Conservation (phyloP, 1,140 invertebrate species). For the Megathymus violae region DNA sequence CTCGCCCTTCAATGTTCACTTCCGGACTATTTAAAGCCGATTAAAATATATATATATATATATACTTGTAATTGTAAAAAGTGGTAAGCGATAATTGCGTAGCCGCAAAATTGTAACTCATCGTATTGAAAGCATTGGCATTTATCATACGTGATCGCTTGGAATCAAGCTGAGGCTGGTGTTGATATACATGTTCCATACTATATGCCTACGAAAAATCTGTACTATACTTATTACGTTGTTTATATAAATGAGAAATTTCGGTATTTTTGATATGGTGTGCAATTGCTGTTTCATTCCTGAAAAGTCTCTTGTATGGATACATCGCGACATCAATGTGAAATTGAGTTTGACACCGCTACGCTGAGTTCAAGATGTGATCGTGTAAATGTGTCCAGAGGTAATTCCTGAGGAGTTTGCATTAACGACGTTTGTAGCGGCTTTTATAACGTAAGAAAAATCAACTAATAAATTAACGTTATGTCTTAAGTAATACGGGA, state of each 20-base stretch:
- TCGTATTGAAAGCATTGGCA: slow-evolving; percentile 3
- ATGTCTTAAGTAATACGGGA: slow-evolving; percentile 29
- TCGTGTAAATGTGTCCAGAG: neutral
- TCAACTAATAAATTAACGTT: slow-evolving; percentile 7
- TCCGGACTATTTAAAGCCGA: slow-evolving; percentile 71
- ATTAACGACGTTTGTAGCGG: no score
- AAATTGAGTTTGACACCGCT: neutral
- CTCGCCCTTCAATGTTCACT: slow-evolving; percentile 57
- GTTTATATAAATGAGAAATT: no score
- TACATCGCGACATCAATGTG: slow-evolving; percentile 17
- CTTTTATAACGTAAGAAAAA: neutral
- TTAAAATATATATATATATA: slow-evolving; percentile 57
- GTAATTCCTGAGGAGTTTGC: no score
- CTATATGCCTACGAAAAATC: no score
- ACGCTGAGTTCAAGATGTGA: neutral
- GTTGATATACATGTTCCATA: no score
- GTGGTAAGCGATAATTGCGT: slow-evolving; percentile 20
- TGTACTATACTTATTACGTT: no score
- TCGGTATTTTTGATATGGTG: no score
- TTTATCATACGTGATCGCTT: neutral
- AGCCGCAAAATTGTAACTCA: slow-evolving; percentile 50
- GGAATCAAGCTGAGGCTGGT: neutral
- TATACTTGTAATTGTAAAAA: slow-evolving; percentile 6
- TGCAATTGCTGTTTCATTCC: no score
- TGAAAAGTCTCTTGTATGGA: no score